Conservation (phyloP, 2,888 invertebrate species). For the Cylloceria caligata region DNA sequence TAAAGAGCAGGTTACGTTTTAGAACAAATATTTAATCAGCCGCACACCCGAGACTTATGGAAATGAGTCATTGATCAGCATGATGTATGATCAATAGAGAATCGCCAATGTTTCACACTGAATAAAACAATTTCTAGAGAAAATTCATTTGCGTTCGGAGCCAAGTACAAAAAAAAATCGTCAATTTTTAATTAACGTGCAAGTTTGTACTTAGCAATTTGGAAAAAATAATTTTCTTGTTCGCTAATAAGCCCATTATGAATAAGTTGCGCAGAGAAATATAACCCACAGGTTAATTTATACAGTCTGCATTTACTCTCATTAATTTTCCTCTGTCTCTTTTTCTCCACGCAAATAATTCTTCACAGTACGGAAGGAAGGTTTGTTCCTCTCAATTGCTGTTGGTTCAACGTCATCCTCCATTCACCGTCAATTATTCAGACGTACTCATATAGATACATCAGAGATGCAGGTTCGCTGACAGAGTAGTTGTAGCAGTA, state of each 20-base stretch:
- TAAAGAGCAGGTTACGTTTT: background rate
- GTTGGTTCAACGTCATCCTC: slow-evolving; percentile 54
- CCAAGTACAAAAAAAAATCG: too few relatives aligned
- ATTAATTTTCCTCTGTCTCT: slow-evolving; percentile 5
- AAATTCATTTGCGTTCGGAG: too few relatives aligned
- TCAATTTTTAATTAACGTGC: too few relatives aligned
- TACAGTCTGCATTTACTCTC: slow-evolving; percentile 11
- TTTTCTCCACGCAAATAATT: slow-evolving; percentile 19
- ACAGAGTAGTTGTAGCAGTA: slow-evolving; percentile 20
- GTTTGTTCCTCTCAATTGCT: slow-evolving; percentile 9
- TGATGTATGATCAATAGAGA: background rate
- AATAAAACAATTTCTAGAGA: background rate
- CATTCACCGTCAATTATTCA: slow-evolving; percentile 66
- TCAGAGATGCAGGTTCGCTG: slow-evolving; percentile 35
- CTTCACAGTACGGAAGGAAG: slow-evolving; percentile 28
- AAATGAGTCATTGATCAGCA: background rate
- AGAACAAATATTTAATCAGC: background rate
- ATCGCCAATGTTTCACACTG: background rate
- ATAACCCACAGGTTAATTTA: background rate
- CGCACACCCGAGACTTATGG: slow-evolving; percentile 1
- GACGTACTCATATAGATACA: slow-evolving; percentile 45
- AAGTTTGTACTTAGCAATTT: too few relatives aligned
- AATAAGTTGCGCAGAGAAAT: background rate
- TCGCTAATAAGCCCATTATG: background rate
- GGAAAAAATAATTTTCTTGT: too few relatives aligned